Conservation (phyloP, 2,888 invertebrate genomes). For the Pandemis corylana region DNA sequence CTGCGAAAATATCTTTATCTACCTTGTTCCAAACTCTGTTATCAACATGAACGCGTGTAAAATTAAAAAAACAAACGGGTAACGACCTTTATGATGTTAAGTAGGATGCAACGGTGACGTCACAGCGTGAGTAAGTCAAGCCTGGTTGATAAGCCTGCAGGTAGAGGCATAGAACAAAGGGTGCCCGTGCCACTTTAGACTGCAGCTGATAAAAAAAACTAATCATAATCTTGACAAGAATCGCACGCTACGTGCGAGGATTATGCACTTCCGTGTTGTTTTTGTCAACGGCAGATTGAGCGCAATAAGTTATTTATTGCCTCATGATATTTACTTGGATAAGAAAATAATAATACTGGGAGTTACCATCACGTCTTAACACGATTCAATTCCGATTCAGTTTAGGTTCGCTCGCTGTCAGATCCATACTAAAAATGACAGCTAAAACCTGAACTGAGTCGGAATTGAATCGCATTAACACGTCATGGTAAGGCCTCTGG, state of each 20-base stretch:
- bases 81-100: slow-evolving; percentile 29
- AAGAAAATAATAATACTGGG: neutral
- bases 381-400: too few species aligned
- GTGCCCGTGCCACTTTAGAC: slow-evolving; percentile 3
- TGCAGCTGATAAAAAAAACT: slow-evolving; percentile 34
- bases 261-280: slow-evolving; percentile 36
- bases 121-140: slow-evolving; percentile 64
- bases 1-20: neutral
- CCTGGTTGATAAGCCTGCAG: slow-evolving; percentile 66
- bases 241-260: slow-evolving; percentile 30
- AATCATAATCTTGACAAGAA: slow-evolving; percentile 19
- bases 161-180: slow-evolving; percentile 59
- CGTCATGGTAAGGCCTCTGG: too few species aligned
- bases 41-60: slow-evolving; percentile 6
- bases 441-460: too few species aligned
- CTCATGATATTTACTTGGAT: neutral
- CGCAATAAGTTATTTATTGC: slow-evolving; percentile 2
- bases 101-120: slow-evolving; percentile 58
- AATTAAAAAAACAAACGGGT: neutral
- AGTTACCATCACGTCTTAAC: too few species aligned
- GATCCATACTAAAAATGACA: too few species aligned
- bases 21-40: neutral
- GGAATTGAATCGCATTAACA: too few species aligned
- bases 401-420: too few species aligned
- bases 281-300: slow-evolving; percentile 4